Evolutionary conservation across 2,888 invertebrate species (phyloP).

Genomic region (Mesorhabditis spiculigera): DNA sequence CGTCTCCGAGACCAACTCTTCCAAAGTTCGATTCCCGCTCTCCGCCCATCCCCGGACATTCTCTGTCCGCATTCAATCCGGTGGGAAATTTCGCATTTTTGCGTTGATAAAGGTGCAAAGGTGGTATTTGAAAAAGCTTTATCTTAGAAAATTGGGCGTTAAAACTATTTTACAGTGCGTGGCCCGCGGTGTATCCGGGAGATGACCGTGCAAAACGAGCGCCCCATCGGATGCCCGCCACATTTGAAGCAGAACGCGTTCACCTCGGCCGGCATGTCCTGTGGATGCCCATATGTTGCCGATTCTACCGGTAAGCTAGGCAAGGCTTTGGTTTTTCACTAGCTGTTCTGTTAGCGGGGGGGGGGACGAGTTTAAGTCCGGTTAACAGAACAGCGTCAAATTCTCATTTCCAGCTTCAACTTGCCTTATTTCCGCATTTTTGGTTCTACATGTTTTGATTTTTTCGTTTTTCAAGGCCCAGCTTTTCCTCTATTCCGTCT

Average conservation of each 20-base stretch:
- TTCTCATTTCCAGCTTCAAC: no score
- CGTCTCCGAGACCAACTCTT: constrained; percentile 20
- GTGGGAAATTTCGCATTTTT: constrained; percentile 10
- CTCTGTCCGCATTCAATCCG: constrained; percentile 40
- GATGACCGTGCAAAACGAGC: constrained; percentile 40
- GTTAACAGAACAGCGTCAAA: constrained; percentile 14
- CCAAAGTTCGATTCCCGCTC: constrained; percentile 22
- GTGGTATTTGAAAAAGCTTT: no score
- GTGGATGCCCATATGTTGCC: constrained; percentile 39
- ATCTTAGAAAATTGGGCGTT: no score
- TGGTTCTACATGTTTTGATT: neutral
- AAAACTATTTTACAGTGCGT: constrained; percentile 8
- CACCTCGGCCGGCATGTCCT: constrained; percentile 34
- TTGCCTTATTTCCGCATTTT: no score
- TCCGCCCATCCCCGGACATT: constrained; percentile 32
- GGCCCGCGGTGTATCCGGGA: constrained; percentile 42
- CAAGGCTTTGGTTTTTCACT: no score
- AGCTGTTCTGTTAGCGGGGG: no score
- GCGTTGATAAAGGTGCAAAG: no score
- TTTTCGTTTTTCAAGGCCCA: neutral
- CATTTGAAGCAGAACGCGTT: constrained; percentile 38
- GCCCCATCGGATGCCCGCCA: constrained; percentile 43
- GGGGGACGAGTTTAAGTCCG: constrained; percentile 9
- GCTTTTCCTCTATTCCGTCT: no score
- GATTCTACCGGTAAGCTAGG: constrained; percentile 18